Evolutionary conservation across 2,113 vertebrate genomes (phyloP), one percentile per base, ranked within the genome.

Genomic region (Gymnorhina tibicen): DNA sequence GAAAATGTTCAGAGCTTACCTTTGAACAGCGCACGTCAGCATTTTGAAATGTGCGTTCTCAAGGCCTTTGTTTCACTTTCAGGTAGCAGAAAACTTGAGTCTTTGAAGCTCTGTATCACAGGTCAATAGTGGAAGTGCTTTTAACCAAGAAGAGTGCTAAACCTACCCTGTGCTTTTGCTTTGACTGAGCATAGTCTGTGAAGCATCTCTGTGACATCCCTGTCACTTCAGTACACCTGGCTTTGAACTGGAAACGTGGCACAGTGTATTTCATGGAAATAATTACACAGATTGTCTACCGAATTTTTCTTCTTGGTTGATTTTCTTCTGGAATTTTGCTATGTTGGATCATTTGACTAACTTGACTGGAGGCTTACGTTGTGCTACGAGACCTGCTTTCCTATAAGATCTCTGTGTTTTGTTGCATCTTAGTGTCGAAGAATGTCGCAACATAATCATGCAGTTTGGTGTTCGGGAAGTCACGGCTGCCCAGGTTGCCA

Each of bases 391-490:
- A 17, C 28, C 72, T 63, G 46, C 56, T 85, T 22, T 70, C 17
- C 1, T 63, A 5, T 27, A 64, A 86, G 35, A 24, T 58, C 7
- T 89, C 16, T 92, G 35, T 91, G 49, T 93, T 47, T 66, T 78
- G 32, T 96, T 93, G 4, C 39, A 16, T 85, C 73, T 56, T 92
- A 99, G 99, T 91, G 96, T 99, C 16, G 99, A 99, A 92, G 99
- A 99, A 97, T 99, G 99, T 98, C 99, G 99, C 97, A 99, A 98
- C 97, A 99, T 99, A 95, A 99, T 99, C 97, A 95, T 99, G 96
- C 99, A 99, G 96, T 99, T 99, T 97, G 99, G 99, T 50, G 99
- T 99, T 85, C 99, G 99, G 90, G 99, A 99, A 90, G 99, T 99
- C 69, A 99, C 99, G 2, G 99, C 99, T 96, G 99, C 99, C 96